Evolutionary conservation across 2,797 vertebrate genomes (phyloP), one percentile per base, ranked within the genome.

Genomic region (Acomys russatus): DNA sequence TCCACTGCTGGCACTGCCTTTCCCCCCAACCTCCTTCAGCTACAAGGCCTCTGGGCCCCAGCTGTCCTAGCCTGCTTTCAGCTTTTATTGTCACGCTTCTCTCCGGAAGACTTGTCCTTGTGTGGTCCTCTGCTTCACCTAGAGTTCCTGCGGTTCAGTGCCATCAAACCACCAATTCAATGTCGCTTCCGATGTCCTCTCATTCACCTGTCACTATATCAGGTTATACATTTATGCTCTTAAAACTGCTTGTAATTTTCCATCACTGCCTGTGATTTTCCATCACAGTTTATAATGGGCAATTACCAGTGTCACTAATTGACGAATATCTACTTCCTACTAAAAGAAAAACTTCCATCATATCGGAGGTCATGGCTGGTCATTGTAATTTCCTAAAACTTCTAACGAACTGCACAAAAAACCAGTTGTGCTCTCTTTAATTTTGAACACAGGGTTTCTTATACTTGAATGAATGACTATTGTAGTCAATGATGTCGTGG

Each of bases 251-350:
- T 79, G 22, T 88, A 95, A 88, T 61, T 73, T 88, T 88, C 85
- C 54, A 44, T 35, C 51, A 35, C 38, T 71, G 51, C 51, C 23
- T 73, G 51, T 71, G 54, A 93, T 78, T 96, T 97, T 82, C 89
- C 80, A 88, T 85, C 64, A 54, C n/a, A 59, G 25, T 93, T 35
- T 90, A 59, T 61, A 94, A 90, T 61, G 20, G 92, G 89, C 59
- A 95, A 87, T 87, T 78, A 83, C 74, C 33, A 91, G 23, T 74
- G 12, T 90, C 59, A 77, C 82, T 95, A 94, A 87, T 35, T 90
- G 54, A 95, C 85, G 88, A 92, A 88, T 0, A 84, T 35, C 15
- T 28, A 91, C 22, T 9, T 38, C 22, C 54, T 63, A 85, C 38
- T 85, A 92, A 94, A 70, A 79, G 59, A 73, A 51, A 93, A 95